Conservation (phyloP, 2,888 invertebrate species). For the Dusona sp. region DNA sequence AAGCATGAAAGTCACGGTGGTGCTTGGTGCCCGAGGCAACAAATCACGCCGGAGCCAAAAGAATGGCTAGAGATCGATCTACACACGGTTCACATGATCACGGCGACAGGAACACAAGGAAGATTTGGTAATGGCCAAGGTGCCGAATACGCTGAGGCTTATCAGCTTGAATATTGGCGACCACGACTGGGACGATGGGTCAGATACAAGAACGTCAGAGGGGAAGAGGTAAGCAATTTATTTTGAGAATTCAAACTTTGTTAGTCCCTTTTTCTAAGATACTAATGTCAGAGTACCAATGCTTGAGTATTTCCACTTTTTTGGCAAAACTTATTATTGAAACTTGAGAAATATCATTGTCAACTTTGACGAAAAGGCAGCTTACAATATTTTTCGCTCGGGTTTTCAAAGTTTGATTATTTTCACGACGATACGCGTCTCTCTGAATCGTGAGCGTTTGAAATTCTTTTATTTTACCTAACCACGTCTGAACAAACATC, state of each 20-base stretch:
- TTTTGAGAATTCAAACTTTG: not conserved
- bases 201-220: slow-evolving; percentile 90
- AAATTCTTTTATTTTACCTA: not conserved
- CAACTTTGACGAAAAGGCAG: not conserved
- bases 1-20: slow-evolving; percentile 93
- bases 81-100: slow-evolving; percentile 92
- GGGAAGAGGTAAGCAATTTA: slow-evolving; percentile 89
- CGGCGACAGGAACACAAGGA: slow-evolving; percentile 93
- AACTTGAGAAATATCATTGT: not conserved
- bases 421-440: not conserved
- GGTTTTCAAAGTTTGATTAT: not conserved
- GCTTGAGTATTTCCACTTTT: not conserved
- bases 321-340: not conserved
- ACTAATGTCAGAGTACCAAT: not conserved
- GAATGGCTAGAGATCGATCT: slow-evolving; percentile 94
- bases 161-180: slow-evolving; percentile 94
- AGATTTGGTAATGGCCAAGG: slow-evolving; percentile 97
- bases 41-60: slow-evolving; percentile 91
- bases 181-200: slow-evolving; percentile 93
- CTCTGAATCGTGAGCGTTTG: not conserved
- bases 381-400: not conserved
- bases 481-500: slow-evolving; percentile 1
- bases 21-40: slow-evolving; percentile 96
- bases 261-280: not conserved
- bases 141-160: slow-evolving; percentile 93